Evolutionary conservation across 2,113 vertebrate species (phyloP).

Genomic region (Pachyramphus minor): DNA sequence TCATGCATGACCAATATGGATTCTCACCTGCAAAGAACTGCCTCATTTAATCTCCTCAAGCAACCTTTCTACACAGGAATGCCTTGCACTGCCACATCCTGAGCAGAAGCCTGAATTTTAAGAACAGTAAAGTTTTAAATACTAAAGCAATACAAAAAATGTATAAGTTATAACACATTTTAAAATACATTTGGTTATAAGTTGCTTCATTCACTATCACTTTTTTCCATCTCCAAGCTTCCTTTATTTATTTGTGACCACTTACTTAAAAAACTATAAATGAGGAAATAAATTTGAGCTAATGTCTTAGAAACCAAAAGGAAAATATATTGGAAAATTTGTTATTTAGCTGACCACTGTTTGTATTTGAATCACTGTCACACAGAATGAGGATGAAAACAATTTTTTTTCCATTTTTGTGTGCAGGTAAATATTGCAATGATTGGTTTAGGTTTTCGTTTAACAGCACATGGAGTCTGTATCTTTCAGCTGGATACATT

Average conservation of each 20-base stretch:
- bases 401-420: not conserved
- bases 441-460: slow-evolving; percentile 62
- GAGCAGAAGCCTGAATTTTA: not conserved
- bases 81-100: not conserved
- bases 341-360: not conserved
- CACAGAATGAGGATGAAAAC: not conserved
- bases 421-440: slow-evolving; percentile 45
- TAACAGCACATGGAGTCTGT: slow-evolving; percentile 60
- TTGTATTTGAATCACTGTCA: not conserved
- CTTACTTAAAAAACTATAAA: not conserved
- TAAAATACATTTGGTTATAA: not conserved
- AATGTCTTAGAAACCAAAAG: not conserved
- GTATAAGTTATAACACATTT: rapidly evolving
- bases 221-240: not conserved
- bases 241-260: not conserved
- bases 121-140: not conserved
- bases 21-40: not conserved
- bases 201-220: not conserved
- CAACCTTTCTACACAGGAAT: not conserved
- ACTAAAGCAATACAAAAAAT: not conserved
- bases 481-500: slow-evolving; percentile 72
- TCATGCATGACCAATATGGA: rapidly evolving
- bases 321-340: not conserved
- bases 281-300: not conserved
- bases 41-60: not conserved